Evolutionary conservation across 1,140 invertebrate species (phyloP), one percentile per base, ranked within the genome.

Genomic region (Conus ventricosus): DNA sequence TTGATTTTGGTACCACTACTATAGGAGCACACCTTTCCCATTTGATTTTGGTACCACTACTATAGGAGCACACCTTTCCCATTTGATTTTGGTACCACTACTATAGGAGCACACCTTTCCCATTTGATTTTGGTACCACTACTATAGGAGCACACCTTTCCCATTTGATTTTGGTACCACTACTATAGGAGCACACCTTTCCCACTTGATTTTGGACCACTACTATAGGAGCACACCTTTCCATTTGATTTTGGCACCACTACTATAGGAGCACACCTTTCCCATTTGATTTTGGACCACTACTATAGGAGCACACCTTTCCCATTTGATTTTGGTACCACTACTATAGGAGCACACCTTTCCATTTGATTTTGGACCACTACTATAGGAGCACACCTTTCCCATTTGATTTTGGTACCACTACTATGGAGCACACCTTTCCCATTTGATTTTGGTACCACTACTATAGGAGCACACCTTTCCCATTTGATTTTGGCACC

Each of bases 141-240:
- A n/a, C n/a, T n/a, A n/a, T n/a, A n/a, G n/a, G n/a, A n/a, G n/a
- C n/a, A n/a, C n/a, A n/a, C n/a, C n/a, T n/a, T n/a, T n/a, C n/a
- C n/a, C n/a, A n/a, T n/a, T n/a, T n/a, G n/a, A n/a, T 67, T 90
- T 90, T 4, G 82, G 81, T 54, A 90, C 87, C 5, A 84, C 87
- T 6, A 89, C 89, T 71, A 90, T 85, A 15, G 63, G 53, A 5
- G 89, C 83, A 60, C 89, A 90, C 13, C 80, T 23, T 75, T 17
- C 23, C 67, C 87, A 84, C 84, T 88, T 11, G 80, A 23, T n/a
- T n/a, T n/a, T n/a, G n/a, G n/a, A n/a, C n/a, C n/a, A n/a, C n/a
- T n/a, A n/a, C n/a, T n/a, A n/a, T n/a, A n/a, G n/a, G n/a, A n/a
- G n/a, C n/a, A n/a, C n/a, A n/a, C n/a, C n/a, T n/a, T n/a, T n/a